Evolutionary conservation across 2,113 vertebrate species (phyloP), one percentile per base, ranked within the genome.

Genomic region (Ameiurus melas): DNA sequence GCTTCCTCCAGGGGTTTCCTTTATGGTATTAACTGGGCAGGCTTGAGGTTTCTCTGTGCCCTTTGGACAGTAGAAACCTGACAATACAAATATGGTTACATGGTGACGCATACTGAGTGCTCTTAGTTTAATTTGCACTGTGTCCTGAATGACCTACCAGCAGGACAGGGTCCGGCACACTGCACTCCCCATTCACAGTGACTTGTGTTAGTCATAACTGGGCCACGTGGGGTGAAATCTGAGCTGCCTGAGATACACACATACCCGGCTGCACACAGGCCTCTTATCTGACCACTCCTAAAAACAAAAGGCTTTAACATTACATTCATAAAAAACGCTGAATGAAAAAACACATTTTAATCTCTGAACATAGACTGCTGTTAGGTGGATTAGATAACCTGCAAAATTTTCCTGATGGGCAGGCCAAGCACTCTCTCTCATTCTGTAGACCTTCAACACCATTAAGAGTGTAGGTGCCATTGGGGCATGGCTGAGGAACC

Each of bases 321-420:
- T 62, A 43, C 5, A 53, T 84, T 62, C 8, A 70, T 4, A 16
- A 43, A 85, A 84, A 73, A 36, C 36, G 51, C 4, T 25, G 14
- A 13, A 71, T 1, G n/a, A 57, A 58, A 73, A 20, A 10, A 36
- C 27, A 66, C 14, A 39, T 17, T 55, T n/a, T 55, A 51, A 9
- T 53, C 39, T 66, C n/a, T 47, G 30, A 75, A 66, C n/a, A 51
- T 5, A 55, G 43, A 8, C 43, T 62, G 25, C 14, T 60, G 25
- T 2, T 68, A 64, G 27, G 47, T 71, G 14, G 1, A 60, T 83
- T 39, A 33, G 19, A 71, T 64, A 90, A 97, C 96, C 96, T 97
- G 96, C 98, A 99, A 93, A 97, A 98, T 90, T 93, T 96, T 57
- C 98, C 97, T 36, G 96, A 91, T 25, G 96, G 95, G 90, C 97